Evolutionary conservation across 2,113 vertebrate genomes (phyloP).

Genomic region (Nothobranchius kuhntae): DNA sequence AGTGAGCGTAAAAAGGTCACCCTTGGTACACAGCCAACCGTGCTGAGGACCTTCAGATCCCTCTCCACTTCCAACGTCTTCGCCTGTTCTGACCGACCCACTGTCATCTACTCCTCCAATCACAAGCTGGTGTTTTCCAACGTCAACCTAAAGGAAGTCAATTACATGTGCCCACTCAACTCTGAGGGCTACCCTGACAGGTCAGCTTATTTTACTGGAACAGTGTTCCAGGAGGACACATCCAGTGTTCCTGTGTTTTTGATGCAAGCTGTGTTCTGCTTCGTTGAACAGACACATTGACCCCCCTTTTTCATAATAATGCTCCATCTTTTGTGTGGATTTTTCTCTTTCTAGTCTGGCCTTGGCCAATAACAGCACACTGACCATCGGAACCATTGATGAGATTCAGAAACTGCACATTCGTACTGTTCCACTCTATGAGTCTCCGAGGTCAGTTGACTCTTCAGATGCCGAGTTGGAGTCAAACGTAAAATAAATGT

Average conservation of each 20-base stretch:
- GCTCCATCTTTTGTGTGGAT: not conserved
- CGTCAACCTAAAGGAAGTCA: slow-evolving; percentile 99
- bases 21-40: slow-evolving; percentile 95
- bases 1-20: slow-evolving; percentile 98
- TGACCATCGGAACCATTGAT: slow-evolving; percentile 97
- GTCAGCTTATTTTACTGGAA: slow-evolving; percentile 58
- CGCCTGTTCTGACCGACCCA: slow-evolving; percentile 97
- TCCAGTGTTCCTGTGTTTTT: slow-evolving; percentile 4
- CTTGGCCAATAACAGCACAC: slow-evolving; percentile 96
- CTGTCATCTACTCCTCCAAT: slow-evolving; percentile 99
- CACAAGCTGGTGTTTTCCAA: slow-evolving; percentile 99
- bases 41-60: slow-evolving; percentile 94
- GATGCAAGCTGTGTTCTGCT: slow-evolving; percentile 22
- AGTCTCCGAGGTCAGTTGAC: slow-evolving; percentile 90
- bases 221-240: not conserved
- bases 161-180: slow-evolving; percentile 99
- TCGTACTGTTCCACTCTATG: slow-evolving; percentile 94
- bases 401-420: slow-evolving; percentile 99
- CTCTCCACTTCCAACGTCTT: slow-evolving; percentile 98
- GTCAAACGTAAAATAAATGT: not conserved
- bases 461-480: not conserved
- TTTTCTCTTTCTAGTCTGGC: slow-evolving; percentile 82
- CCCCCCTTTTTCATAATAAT: not conserved
- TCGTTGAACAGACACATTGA: not conserved
- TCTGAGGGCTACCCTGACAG: slow-evolving; percentile 98